Evolutionary conservation across 2,888 invertebrate genomes (phyloP), one percentile per base, ranked within the genome.

Genomic region (Cheilosia urbana): DNA sequence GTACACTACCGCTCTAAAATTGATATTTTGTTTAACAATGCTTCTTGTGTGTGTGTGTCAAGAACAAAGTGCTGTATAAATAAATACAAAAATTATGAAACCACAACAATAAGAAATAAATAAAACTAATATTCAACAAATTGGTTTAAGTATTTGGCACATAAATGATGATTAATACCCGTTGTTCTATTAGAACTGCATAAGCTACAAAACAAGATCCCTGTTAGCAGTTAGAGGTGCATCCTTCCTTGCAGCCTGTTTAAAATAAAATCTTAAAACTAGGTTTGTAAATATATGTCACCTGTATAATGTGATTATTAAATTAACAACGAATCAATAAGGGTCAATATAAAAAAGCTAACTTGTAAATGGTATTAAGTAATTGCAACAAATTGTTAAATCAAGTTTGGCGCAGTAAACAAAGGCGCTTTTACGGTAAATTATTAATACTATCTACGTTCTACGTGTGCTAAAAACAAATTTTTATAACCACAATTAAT

Each of bases 111-210:
- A 15, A 9, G 3, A 47, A 47, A 34, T 49, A 58, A 63, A 13
- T n/a, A 68, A 68, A 47, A 65, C 19, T 30, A 47, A 21, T 21
- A 6, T 62, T 51, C 27, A 77, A 82, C 69, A 71, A 73, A 80
- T 84, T 80, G 63, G 51, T 69, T 71, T 75, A 71, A 47, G 66
- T 80, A 80, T 84, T 84, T 84, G 84, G 84, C 84, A 84, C 84
- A 19, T 73, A 79, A 30, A 71, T 71, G n/a, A 75, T 83, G 37
- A 37, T 11, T 60, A 51, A 72, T 58, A 71, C 68, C 69, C 57
- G 73, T 55, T 55, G 68, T 78, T 79, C 53, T 75, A 34, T 55
- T 40, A 21, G 47, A 68, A 80, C 71, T 45, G 45, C 63, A 40
- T 55, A 42, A 5, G 11, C 11, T 37, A 37, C n/a, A 27, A 40